These are phyloP conservation scores for Leuciscus idus DNA, from an alignment of 2,113 vertebrate species.

Conservation along the genomic window DNA sequence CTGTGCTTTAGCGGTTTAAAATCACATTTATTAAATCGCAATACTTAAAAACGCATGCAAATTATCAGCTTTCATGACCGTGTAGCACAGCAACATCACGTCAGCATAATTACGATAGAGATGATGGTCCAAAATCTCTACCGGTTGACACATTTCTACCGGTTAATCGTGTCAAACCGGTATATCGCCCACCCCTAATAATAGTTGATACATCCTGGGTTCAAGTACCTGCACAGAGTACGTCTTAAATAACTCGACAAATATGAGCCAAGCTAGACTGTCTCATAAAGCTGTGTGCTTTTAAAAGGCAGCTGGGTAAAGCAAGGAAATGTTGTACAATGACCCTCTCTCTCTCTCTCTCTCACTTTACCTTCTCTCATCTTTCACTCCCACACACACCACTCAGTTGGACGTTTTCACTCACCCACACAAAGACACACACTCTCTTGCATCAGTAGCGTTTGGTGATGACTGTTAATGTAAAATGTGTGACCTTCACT, in stretches of 20 bases:
- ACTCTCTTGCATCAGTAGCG: constrained; percentile 42
- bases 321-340: not conserved
- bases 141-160: too few species aligned
- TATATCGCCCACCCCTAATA: not conserved
- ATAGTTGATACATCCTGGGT: not conserved
- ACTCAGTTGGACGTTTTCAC: constrained; percentile 34
- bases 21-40: too few species aligned
- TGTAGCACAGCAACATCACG: too few species aligned
- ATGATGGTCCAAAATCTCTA: too few species aligned
- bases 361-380: constrained; percentile 36
- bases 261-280: not conserved
- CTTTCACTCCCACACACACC: constrained; percentile 44
- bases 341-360: constrained; percentile 19
- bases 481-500: constrained; percentile 60
- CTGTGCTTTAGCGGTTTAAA: too few species aligned
- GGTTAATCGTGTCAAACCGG: too few species aligned
- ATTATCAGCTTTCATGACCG: too few species aligned
- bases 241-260: not conserved
- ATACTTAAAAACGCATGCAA: too few species aligned
- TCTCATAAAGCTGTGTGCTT: constrained; percentile 11
- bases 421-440: constrained; percentile 49
- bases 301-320: constrained; percentile 27
- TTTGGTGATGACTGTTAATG: constrained; percentile 57
- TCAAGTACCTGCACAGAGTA: constrained; percentile 7
- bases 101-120: too few species aligned